Evolutionary conservation across 2,797 vertebrate genomes (phyloP).

Genomic region (Falco concolor): DNA sequence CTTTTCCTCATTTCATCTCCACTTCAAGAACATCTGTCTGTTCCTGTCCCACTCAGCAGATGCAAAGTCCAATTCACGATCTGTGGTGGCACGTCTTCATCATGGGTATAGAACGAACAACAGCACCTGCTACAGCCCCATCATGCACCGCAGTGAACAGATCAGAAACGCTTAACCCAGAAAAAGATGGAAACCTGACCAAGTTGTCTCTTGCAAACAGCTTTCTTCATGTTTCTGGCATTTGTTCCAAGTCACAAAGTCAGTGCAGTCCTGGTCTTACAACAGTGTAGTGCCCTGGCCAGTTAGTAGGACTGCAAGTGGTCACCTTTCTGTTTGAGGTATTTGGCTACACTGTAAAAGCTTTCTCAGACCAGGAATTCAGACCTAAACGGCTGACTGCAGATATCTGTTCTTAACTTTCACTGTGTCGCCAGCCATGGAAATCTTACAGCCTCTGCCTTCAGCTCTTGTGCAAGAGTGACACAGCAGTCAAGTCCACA

Average conservation of each 20-base stretch:
- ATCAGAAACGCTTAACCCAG: not conserved
- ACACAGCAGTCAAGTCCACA: not conserved
- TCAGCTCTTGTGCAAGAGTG: not conserved
- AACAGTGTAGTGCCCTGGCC: not conserved
- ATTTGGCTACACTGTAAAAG: not conserved
- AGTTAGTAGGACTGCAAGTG: not conserved
- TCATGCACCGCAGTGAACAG: not conserved
- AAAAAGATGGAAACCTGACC: not conserved
- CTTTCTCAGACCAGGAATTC: not conserved
- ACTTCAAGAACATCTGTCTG: not conserved
- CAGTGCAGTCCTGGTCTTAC: not conserved
- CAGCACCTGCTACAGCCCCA: not conserved
- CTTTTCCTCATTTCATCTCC: not conserved
- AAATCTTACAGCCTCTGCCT: not conserved
- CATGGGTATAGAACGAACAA: accelerated
- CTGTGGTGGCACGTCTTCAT: not conserved
- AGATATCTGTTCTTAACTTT: not conserved
- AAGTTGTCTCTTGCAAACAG: not conserved
- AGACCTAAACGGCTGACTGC: not conserved
- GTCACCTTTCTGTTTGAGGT: not conserved
- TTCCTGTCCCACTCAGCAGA: not conserved
- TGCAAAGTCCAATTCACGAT: accelerated
- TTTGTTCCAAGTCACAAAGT: accelerated
- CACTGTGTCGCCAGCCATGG: not conserved
- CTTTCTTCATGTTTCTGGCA: not conserved